A percentile compares a stretch with the other conserved stretches of the same genome.
Conservation (phyloP, 2,888 invertebrate genomes). For the Rhimphoctona megacephalus region DNA sequence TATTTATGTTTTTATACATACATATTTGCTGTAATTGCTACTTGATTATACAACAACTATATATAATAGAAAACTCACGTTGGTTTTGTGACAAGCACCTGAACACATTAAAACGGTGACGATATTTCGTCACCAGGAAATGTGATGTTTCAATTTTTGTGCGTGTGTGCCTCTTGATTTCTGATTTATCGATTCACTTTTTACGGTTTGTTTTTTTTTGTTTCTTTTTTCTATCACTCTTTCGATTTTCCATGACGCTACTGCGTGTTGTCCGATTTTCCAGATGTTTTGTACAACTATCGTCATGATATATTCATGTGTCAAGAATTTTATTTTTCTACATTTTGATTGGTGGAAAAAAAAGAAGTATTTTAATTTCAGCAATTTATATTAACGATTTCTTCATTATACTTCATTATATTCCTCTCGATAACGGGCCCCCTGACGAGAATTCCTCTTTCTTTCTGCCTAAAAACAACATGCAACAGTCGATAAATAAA, state of each 20-base stretch:
- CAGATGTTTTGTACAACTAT: too few relatives aligned
- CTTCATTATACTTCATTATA: constrained; percentile 16
- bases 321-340: not conserved
- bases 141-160: constrained; percentile 47
- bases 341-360: constrained; percentile 1
- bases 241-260: constrained; percentile 72
- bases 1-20: constrained; percentile 57
- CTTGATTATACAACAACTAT: constrained; percentile 24
- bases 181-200: constrained; percentile 16
- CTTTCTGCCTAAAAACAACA: not conserved
- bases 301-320: not conserved
- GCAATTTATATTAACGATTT: constrained; percentile 18
- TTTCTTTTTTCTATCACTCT: not conserved
- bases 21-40: constrained; percentile 50
- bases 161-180: constrained; percentile 43
- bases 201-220: not conserved
- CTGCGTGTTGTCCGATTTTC: constrained; percentile 88
- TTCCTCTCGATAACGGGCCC: not conserved
- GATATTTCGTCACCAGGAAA: constrained; percentile 36
- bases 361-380: constrained; percentile 15
- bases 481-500: not conserved
- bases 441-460: constrained; percentile 9
- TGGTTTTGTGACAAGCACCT: constrained; percentile 83
- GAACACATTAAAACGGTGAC: constrained; percentile 69
- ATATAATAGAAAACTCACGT: constrained; percentile 70